Percentiles rank a stretch among this genome's conserved stretches.
These are phyloP conservation scores for Trematomus bernacchii DNA, from an alignment of 2,797 vertebrate species.

Conservation along the genomic window DNA sequence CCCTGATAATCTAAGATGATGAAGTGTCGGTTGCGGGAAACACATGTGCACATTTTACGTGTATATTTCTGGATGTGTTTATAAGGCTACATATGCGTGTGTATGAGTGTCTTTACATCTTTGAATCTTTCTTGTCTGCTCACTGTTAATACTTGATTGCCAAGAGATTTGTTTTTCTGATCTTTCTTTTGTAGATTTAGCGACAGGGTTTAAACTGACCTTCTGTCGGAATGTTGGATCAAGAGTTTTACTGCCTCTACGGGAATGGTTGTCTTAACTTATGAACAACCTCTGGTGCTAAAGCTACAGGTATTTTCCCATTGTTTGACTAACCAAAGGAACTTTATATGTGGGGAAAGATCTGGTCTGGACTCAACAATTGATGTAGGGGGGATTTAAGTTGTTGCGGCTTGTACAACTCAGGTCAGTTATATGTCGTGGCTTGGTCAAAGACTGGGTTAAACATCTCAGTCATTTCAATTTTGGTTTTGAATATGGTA, in stretches of 20 bases:
- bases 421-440: constrained; percentile 17
- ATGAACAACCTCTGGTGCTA: constrained; percentile 31
- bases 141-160: constrained; percentile 48
- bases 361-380: constrained; percentile 6
- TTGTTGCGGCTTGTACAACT: constrained; percentile 2
- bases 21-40: constrained; percentile 68
- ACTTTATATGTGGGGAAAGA: constrained; percentile 3
- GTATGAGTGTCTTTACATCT: constrained; percentile 29
- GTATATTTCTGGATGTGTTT: constrained; percentile 29
- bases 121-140: constrained; percentile 42
- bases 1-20: constrained; percentile 75
- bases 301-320: constrained; percentile 62
- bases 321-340: background rate
- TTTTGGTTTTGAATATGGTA: constrained; percentile 23
- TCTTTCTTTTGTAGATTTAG: constrained; percentile 47
- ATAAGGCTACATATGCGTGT: constrained; percentile 3
- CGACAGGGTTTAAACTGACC: constrained; percentile 58
- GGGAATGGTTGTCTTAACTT: constrained; percentile 55
- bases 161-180: constrained; percentile 47
- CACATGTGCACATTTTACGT: constrained; percentile 17
- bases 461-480: constrained; percentile 12
- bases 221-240: constrained; percentile 58
- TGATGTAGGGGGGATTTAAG: constrained; percentile 12
- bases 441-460: background rate
- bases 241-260: constrained; percentile 62